These are phyloP conservation scores for Benitochromis conjunctus DNA, from an alignment of 2,113 vertebrate species.

Conservation along the genomic window DNA sequence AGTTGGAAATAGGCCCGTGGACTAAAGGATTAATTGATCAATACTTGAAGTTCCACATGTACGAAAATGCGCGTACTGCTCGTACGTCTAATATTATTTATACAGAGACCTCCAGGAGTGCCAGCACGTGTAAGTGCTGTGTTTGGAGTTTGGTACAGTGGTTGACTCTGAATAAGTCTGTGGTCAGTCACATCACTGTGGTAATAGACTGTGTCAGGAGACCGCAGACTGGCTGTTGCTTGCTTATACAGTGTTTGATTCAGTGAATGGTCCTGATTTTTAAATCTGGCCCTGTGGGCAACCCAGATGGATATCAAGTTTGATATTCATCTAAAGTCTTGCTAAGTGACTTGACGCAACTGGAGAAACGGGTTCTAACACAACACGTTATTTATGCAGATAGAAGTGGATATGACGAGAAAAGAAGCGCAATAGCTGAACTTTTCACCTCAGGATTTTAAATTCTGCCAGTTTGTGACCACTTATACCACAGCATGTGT, in stretches of 20 bases:
- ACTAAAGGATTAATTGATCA: neutral
- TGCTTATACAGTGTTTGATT: neutral
- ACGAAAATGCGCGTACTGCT: neutral
- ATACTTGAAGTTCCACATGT: neutral
- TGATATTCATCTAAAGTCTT: neutral
- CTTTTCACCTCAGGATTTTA: neutral
- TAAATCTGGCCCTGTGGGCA: neutral
- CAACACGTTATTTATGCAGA: neutral
- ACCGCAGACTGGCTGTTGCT: neutral
- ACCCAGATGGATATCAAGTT: neutral
- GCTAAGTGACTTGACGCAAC: neutral
- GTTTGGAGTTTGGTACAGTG: neutral
- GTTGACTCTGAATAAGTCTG: constrained; percentile 3
- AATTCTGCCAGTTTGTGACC: neutral
- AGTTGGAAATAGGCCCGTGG: neutral
- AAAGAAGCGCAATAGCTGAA: neutral
- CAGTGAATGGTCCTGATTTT: neutral
- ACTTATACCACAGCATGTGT: neutral
- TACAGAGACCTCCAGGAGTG: neutral
- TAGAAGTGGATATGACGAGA: neutral
- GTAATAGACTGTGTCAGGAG: neutral
- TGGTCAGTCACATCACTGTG: neutral
- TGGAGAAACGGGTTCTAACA: neutral
- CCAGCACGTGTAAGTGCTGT: neutral
- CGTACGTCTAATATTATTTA: neutral